Conservation (phyloP, 2,113 vertebrate genomes). For the Psilopogon haemacephalus region DNA sequence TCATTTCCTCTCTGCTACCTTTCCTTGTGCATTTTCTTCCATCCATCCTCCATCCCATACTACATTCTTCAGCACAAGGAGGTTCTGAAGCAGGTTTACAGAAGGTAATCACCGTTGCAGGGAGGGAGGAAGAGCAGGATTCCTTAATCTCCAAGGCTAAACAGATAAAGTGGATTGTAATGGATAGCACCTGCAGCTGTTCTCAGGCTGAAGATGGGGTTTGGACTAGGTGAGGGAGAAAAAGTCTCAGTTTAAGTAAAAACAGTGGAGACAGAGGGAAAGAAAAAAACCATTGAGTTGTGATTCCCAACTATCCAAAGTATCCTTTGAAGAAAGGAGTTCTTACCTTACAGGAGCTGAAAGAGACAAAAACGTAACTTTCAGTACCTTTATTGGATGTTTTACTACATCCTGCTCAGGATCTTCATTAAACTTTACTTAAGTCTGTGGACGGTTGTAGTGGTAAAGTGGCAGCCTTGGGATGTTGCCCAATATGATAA, state of each 20-base stretch:
- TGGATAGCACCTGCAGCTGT: conserved; percentile 71
- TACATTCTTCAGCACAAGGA: background rate
- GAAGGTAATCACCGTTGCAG: conserved; percentile 57
- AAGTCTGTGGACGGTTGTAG: background rate
- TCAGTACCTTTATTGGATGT: background rate
- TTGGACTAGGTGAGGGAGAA: background rate
- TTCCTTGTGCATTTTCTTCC: background rate
- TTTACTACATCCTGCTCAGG: background rate
- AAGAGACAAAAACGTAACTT: background rate
- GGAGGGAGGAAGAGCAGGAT: background rate
- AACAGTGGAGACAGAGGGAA: background rate
- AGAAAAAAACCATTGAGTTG: background rate
- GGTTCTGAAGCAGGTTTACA: conserved; percentile 62
- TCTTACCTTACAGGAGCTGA: background rate
- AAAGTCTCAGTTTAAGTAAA: background rate
- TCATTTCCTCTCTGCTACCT: background rate
- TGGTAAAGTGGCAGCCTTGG: background rate
- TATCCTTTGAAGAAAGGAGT: background rate
- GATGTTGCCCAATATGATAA: background rate
- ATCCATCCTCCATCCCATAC: background rate
- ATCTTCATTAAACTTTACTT: conserved; percentile 33
- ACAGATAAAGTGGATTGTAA: conserved; percentile 67
- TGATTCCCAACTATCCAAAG: background rate
- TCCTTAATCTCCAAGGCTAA: conserved; percentile 65
- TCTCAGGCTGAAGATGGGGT: conserved; percentile 28